A percentile compares a stretch with the other conserved stretches of the same genome.
phyloP scores from a whole-genome alignment of 2,888 invertebrate genomes.

The Scaptomyza reducta region DNA sequence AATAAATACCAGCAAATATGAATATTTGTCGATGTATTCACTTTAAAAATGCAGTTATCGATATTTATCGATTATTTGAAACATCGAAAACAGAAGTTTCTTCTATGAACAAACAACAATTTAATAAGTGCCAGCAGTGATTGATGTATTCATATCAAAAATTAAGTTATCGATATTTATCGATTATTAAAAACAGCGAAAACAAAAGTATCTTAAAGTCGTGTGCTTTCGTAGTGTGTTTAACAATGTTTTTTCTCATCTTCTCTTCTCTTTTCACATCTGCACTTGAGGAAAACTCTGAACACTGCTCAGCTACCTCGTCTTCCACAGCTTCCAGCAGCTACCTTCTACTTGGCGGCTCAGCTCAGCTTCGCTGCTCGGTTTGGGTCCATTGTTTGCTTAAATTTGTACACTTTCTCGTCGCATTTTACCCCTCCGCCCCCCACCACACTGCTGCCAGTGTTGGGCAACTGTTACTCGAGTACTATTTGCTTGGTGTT shows the following conservation, averaged over 20 bases:
- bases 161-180: not conserved
- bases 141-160: too few relatives aligned
- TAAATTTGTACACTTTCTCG: slow-evolving; percentile 72
- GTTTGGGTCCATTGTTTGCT: slow-evolving; percentile 74
- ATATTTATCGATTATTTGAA: not conserved
- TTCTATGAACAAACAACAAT: too few relatives aligned
- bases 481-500: slow-evolving; percentile 76
- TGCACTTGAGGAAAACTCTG: slow-evolving; percentile 27
- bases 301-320: slow-evolving; percentile 20
- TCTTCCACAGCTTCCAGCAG: slow-evolving; percentile 2
- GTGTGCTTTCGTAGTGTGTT: slow-evolving; percentile 5
- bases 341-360: slow-evolving; percentile 24
- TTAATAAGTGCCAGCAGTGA: too few relatives aligned
- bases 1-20: too few relatives aligned
- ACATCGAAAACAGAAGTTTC: too few relatives aligned
- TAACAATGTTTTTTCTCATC: slow-evolving; percentile 12
- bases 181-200: not conserved
- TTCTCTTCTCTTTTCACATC: not conserved
- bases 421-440: not conserved
- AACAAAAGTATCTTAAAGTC: slow-evolving; percentile 17
- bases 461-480: slow-evolving; percentile 39
- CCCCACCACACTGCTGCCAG: slow-evolving; percentile 4
- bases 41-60: not conserved
- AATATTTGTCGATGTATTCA: too few relatives aligned
- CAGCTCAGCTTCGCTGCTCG: slow-evolving; percentile 50